These are phyloP conservation scores for Champsocephalus esox DNA, from an alignment of 2,797 vertebrate species.

Conservation along the genomic window DNA sequence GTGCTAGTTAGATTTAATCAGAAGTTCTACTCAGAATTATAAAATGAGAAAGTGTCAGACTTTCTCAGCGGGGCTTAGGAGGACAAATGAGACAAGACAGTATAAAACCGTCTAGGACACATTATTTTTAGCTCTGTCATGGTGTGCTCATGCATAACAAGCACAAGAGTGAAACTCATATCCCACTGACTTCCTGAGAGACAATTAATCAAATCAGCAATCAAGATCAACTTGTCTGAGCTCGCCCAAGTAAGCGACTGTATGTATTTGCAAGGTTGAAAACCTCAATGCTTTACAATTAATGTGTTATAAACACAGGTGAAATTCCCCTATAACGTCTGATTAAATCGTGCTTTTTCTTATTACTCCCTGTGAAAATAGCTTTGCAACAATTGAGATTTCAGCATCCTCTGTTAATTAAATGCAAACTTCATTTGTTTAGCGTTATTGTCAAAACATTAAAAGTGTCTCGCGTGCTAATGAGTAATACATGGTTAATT, in stretches of 20 bases:
- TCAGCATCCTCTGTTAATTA: constrained; percentile 23
- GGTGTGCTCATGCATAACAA: constrained; percentile 18
- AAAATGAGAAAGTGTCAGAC: constrained; percentile 58
- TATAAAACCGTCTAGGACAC: constrained; percentile 16
- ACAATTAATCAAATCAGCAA: constrained; percentile 56
- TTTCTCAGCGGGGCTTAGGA: constrained; percentile 32
- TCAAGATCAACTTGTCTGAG: constrained; percentile 46
- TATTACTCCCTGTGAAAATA: constrained; percentile 22
- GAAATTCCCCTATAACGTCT: constrained; percentile 15
- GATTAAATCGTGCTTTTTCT: constrained; percentile 47
- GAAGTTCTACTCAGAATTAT: constrained; percentile 46
- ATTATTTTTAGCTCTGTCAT: constrained; percentile 39
- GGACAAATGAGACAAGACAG: constrained; percentile 52
- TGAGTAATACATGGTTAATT: constrained; percentile 35
- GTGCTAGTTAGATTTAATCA: constrained; percentile 61
- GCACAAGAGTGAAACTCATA: constrained; percentile 28
- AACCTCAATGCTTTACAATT: constrained; percentile 29
- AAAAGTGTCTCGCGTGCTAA: constrained; percentile 35
- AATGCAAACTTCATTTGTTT: constrained; percentile 47
- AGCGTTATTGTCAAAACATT: constrained; percentile 16
- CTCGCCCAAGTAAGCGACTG: constrained; percentile 2
- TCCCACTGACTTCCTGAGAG: constrained; percentile 23
- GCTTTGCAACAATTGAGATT: constrained; percentile 16
- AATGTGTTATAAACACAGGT: constrained; percentile 18
- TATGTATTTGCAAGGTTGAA: constrained; percentile 8